These are phyloP conservation scores for Phrynosoma platyrhinos DNA, from an alignment of 2,113 vertebrate genomes.

Conservation along the genomic window DNA sequence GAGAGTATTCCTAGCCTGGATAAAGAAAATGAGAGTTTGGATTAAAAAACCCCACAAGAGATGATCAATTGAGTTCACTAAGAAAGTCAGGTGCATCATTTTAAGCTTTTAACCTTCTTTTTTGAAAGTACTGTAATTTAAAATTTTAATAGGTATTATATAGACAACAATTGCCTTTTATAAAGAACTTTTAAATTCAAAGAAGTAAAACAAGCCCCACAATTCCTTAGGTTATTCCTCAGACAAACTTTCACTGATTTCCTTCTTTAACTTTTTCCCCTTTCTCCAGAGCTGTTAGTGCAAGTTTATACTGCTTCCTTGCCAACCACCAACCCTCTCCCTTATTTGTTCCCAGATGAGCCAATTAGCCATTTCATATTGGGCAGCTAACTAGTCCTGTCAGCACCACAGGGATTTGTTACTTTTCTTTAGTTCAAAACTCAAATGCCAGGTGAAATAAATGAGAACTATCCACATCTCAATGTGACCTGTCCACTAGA, in stretches of 20 bases:
- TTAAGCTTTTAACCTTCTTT: not conserved
- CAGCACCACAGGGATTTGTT: slow-evolving; percentile 10
- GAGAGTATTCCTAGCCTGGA: not conserved
- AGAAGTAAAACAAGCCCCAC: not conserved
- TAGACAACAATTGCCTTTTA: not conserved
- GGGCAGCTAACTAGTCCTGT: not conserved
- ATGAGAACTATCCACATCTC: not conserved
- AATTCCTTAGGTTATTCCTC: not conserved
- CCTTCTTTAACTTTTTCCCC: not conserved
- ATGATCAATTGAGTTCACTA: not conserved
- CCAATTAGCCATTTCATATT: slow-evolving; percentile 10
- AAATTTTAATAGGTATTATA: not conserved
- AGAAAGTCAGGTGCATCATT: not conserved
- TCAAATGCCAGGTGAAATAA: slow-evolving; percentile 49
- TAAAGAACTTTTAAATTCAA: not conserved
- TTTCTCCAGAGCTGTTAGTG: not conserved
- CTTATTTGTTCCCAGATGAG: slow-evolving; percentile 13
- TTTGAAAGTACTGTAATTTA: not conserved
- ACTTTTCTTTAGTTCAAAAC: slow-evolving; percentile 13
- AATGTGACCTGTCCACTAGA: slow-evolving; percentile 25
- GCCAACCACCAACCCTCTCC: not conserved
- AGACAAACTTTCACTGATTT: not conserved
- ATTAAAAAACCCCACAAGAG: not conserved
- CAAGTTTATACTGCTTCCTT: slow-evolving; percentile 1
- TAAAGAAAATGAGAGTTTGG: not conserved